Percentiles rank a stretch among this genome's conserved stretches.
Evolutionary conservation across 2,797 vertebrate genomes (phyloP).

Genomic region (Lacerta bilineata): DNA sequence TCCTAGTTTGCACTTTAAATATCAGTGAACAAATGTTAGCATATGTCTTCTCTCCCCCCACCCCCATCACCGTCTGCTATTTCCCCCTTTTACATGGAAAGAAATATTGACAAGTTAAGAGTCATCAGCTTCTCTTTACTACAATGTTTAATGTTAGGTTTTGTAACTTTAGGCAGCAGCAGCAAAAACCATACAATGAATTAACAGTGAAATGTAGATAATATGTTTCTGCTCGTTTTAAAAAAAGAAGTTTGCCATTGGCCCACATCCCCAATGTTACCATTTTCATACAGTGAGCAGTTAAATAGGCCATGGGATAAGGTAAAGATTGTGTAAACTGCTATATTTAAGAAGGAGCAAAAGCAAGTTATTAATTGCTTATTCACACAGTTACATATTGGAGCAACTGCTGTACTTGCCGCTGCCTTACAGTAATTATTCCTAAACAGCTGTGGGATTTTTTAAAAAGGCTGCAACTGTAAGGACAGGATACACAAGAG

Average conservation of each 20-base stretch:
- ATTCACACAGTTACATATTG: neutral
- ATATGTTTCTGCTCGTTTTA: neutral
- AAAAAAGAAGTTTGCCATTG: neutral
- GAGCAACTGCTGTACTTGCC: neutral
- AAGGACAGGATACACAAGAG: neutral
- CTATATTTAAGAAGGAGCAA: neutral
- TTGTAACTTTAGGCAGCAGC: neutral
- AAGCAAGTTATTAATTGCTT: neutral
- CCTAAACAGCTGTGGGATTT: neutral
- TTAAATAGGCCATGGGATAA: neutral
- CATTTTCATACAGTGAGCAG: neutral
- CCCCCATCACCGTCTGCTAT: neutral
- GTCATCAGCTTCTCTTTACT: neutral
- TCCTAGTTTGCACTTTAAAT: neutral
- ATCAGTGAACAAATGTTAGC: neutral
- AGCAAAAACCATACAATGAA: neutral
- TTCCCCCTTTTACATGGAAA: neutral
- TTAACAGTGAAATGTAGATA: neutral
- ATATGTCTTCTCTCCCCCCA: neutral
- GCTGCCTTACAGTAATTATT: neutral
- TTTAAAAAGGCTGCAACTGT: neutral
- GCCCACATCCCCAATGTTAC: neutral
- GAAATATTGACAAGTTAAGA: neutral
- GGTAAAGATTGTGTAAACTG: neutral
- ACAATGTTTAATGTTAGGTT: too few relatives aligned